phyloP scores from a whole-genome alignment of 2,888 invertebrate species.

The Caenorhabditis afra region DNA sequence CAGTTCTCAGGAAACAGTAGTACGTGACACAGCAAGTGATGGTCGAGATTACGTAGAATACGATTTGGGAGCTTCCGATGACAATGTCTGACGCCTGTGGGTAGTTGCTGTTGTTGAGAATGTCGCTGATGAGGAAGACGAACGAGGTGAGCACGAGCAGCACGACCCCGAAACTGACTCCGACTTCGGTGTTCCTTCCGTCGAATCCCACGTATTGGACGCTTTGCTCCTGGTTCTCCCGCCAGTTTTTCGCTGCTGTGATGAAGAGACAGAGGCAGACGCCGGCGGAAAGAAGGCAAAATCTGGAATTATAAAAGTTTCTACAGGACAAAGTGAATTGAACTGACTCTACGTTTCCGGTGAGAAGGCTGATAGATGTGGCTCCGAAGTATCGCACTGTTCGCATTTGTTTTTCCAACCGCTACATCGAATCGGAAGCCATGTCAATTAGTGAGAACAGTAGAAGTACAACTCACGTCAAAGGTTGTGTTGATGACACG shows the following conservation, averaged over 20 bases:
- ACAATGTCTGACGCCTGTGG: neutral
- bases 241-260: neutral
- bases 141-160: slow-evolving; percentile 9
- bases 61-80: slow-evolving; percentile 5
- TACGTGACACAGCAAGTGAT: slow-evolving; percentile 3
- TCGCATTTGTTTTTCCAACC: slow-evolving; percentile 11
- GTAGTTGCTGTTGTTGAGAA: slow-evolving; percentile 14
- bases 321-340: neutral
- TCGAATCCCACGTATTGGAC: slow-evolving; percentile 21
- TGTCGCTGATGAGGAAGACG: slow-evolving; percentile 1
- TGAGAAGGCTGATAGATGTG: slow-evolving; percentile 22
- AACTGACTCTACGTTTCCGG: slow-evolving; percentile 24
- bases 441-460: too few relatives aligned
- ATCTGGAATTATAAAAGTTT: neutral
- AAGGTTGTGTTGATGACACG: slow-evolving; percentile 20
- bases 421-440: too few relatives aligned
- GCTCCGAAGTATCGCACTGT: slow-evolving; percentile 23
- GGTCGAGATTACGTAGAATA: slow-evolving; percentile 18
- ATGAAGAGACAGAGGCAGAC: slow-evolving; percentile 19
- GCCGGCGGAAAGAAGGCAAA: slow-evolving; percentile 29
- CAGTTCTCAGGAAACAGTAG: slow-evolving; percentile 9
- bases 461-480: too few relatives aligned
- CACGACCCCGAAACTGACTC: slow-evolving; percentile 1
- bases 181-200: slow-evolving; percentile 14
- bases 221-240: neutral